Base-by-base conservation (phyloP, 2,113 vertebrate species). In the Accipiter cooperii region DNA sequence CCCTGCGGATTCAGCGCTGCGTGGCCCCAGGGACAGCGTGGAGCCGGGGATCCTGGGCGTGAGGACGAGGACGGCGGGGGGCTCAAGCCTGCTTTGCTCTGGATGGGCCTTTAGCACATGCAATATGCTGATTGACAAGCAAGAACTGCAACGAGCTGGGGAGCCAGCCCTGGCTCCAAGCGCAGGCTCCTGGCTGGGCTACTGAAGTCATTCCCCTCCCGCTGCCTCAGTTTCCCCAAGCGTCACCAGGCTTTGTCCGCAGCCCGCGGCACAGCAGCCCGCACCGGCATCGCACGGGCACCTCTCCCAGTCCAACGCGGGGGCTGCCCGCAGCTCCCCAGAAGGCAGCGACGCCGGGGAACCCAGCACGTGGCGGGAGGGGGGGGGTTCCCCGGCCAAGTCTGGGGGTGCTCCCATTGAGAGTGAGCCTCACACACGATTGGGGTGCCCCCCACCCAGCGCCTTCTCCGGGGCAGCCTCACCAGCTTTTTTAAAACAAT, bases 401-500 rank as follows among this genome's bases (percentile, higher is more conserved):
- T 52, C n/a, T 18, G 17, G 77, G 14, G 17, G 14, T 17, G 65
- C 64, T 42, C 34, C 74, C 12, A 0, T 5, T 4, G 15, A 10
- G 13, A 25, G 1, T 2, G 22, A 88, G 0, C 55, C 34, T 96
- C 98, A 98, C 90, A 98, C 97, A 0, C 96, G 97, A 31, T 97
- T 93, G 2, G 98, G 96, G 22, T 89, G 92, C 88, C 97, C 97
- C 60, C 61, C 92, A 4, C 19, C 88, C 1, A 22, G 44, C 7
- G 65, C 97, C 85, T 96, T 96, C 82, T 97, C 95, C 0, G 94
- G 85, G 0, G 91, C 57, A 0, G 68, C 70, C 0, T 58, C 89
- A 0, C 75, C 93, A 0, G 97, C 97, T 0, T 97, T 97, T 9
- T 97, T 97, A 93, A 98, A 99, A 95, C 99, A 99, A 95, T 99